Base-by-base conservation (phyloP, 2,888 invertebrate species). In the Harpalus rubripes region DNA sequence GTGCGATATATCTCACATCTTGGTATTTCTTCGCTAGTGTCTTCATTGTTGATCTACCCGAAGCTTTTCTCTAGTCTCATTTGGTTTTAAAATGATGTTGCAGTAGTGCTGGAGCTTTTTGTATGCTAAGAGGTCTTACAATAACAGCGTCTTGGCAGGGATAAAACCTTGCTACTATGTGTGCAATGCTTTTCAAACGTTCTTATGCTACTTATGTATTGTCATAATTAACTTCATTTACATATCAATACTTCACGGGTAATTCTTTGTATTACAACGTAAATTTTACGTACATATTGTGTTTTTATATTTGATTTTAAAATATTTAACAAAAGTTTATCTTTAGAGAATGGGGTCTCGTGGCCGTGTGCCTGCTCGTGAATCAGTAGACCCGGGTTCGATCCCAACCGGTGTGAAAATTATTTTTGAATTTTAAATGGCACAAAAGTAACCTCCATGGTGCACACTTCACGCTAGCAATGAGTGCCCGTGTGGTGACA, bases 61-160 rank as follows among this genome's bases (percentile, higher is more conserved):
- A 41, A 68, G 81, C 68, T 72, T 81, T 81, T 72, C 81, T 39
- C 68, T 58, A 41, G 59, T 76, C 83, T 83, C 83, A 83, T 83
- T 83, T 83, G 83, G 83, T 83, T 83, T 83, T 83, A 83, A 83
- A 83, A 83, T 83, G 83, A 83, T 61, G 83, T 76, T 59, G 76
- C 76, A 83, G 76, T 61, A 41, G 76, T 83, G 22, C 59, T 72
- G 12, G 39, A 41, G 80, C 80, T 80, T 80, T 72, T 74, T 83
- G 76, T 76, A 83, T 83, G 83, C 83, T 83, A 83, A 74, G 41
- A 83, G 61, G 76, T 83, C 83, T 81, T 81, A 81, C 61, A 80
- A 61, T 80, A 80, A 80, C 61, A 61, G 61, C 78, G 26, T 78
- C 78, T 78, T 58, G 32, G 22, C 3, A 7, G n/a, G 78, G 58